Conservation (phyloP, 2,797 vertebrate species). For the Micrastur ruficollis region DNA sequence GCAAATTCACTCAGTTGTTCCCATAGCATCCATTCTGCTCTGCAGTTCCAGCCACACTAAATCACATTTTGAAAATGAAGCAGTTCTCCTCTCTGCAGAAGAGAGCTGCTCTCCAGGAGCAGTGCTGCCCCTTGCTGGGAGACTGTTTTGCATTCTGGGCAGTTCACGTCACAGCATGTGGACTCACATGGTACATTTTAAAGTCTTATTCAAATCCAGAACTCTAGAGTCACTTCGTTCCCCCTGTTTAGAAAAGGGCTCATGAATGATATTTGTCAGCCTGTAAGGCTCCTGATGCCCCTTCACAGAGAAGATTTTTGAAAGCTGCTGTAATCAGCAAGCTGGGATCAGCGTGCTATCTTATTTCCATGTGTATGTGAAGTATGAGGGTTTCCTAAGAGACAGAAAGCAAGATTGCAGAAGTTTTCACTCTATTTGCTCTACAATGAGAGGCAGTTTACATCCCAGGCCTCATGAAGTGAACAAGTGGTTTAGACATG, state of each 20-base stretch:
- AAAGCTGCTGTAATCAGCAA: background rate
- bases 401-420: background rate
- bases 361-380: background rate
- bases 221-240: background rate
- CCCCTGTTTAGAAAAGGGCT: background rate
- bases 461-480: background rate
- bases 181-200: background rate
- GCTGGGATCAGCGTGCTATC: background rate
- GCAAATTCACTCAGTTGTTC: background rate
- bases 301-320: background rate
- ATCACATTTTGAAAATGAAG: background rate
- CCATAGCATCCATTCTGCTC: background rate
- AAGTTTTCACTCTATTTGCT: background rate
- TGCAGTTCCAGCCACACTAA: background rate
- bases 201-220: background rate
- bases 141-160: conserved; percentile 22
- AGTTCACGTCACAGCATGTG: background rate
- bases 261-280: background rate
- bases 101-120: conserved; percentile 23
- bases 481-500: background rate
- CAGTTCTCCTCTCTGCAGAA: background rate
- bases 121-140: conserved; percentile 61
- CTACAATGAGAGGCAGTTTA: background rate
- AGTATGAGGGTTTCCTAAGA: background rate
- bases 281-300: background rate